Evolutionary conservation across 2,888 invertebrate species (phyloP), one percentile per base, ranked within the genome.

Genomic region (Dynastes hyllus): DNA sequence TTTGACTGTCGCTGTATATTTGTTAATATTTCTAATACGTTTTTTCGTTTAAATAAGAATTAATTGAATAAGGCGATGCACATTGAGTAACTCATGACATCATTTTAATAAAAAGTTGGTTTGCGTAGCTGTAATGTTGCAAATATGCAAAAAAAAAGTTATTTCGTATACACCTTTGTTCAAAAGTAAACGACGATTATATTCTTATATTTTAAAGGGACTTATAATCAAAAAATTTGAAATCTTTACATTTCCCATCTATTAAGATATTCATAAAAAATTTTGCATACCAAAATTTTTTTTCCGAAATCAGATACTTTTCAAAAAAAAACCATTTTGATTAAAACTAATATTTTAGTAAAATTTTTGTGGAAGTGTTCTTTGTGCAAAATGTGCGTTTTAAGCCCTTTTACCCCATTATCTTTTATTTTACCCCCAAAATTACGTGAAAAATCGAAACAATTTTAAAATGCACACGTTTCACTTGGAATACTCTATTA

Each of bases 401-500:
- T 75, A 75, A 75, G 8, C 51, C 8, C 6, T 50, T n/a, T 22
- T 6, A 22, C 6, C 29, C n/a, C 16, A 22, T n/a, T 27, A 1
- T 45, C 4, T 13, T 1, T 11, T n/a, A 69, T 13, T 40, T 40
- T n/a, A 16, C 2, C 11, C 22, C 27, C 6, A 69, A 37, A 37
- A 37, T 5, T 37, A 2, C 4, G 5, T 37, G 32, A 37, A 50
- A 13, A 45, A 29, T 22, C 6, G 13, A 27, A 69, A 50, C 6
- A 50, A 69, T 51, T 32, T 76, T 76, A 67, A 76, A 51, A 76
- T 67, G 76, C 58, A 29, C 53, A 67, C 45, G 77, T 76, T 79
- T 77, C 80, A 81, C 78, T 77, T 67, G 77, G 79, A 78, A 80
- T 63, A 76, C 79, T 81, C 78, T 69, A n/a, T 70, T 80, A 78